Evolutionary conservation across 2,888 invertebrate genomes (phyloP), one percentile per base, ranked within the genome.

Genomic region (Ryuthela nishihirai): DNA sequence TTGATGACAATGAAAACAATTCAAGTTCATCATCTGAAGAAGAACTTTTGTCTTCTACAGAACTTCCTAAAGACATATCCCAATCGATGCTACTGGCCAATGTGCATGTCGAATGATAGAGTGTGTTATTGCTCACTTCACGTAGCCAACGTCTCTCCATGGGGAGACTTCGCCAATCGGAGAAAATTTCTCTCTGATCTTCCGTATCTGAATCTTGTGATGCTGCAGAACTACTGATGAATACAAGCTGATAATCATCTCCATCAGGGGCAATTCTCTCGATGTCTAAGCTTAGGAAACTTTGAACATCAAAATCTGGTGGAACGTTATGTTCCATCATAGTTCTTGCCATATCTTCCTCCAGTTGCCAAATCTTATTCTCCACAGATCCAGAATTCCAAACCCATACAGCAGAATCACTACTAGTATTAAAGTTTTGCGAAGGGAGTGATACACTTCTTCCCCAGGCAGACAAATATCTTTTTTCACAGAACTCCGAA

Each of bases 231-330:
- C 87, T 85, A 73, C 87, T 88, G 72, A 91, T 84, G 77, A 91
- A 91, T 52, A 91, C 90, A 70, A 91, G 79, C 72, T 85, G 83
- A 77, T 88, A 88, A 77, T 88, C 87, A 73, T 88, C 78, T 2
- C 43, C 42, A n/a, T 59, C 59, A 1, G 78, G 78, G 24, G 76
- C 79, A 69, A 83, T 80, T 76, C 83, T 81, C 69, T 83, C 80
- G 68, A 81, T 79, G 73, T 83, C 82, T 64, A 81, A 76, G 20
- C 64, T 54, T 20, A 49, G 53, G 1, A 59, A 24, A 18, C 54
- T 54, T 32, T 56, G 61, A 3, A 44, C 41, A 12, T 54, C 59
- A 23, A 46, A 43, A 12, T 52, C 45, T 10, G 44, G 48, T 6
- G 23, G 20, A 12, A 7, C 35, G 38, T 46, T 42, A 10, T 34